Conservation (phyloP, 2,113 vertebrate genomes). For the Okapia johnstoni region DNA sequence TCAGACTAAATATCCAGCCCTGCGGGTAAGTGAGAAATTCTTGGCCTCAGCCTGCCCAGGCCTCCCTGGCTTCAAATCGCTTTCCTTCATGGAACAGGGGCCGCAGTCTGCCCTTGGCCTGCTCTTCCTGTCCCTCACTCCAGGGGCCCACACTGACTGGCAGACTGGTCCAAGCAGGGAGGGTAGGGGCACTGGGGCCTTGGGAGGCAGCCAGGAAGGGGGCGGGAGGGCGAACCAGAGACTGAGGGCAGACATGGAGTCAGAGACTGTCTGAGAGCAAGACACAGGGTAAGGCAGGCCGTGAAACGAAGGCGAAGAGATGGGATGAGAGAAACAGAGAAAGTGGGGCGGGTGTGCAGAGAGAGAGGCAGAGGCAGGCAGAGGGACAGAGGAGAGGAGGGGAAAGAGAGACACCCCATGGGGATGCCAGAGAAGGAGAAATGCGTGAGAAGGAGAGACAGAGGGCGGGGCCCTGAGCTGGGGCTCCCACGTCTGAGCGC, state of each 20-base stretch:
- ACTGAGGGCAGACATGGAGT: not conserved
- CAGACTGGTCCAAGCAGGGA: constrained; percentile 55
- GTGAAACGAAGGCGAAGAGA: not conserved
- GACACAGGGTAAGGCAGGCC: not conserved
- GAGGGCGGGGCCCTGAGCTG: not conserved
- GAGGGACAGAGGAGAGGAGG: not conserved
- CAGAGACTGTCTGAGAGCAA: constrained; percentile 37
- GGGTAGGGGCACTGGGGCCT: constrained; percentile 56
- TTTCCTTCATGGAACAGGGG: constrained; percentile 46
- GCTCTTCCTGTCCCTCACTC: constrained; percentile 61
- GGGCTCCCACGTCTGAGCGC: not conserved
- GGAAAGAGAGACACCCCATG: not conserved
- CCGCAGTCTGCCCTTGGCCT: constrained; percentile 58
- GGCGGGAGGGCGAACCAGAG: not conserved
- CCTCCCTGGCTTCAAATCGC: constrained; percentile 54
- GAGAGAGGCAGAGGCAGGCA: not conserved
- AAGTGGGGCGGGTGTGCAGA: not conserved
- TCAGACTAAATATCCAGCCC: constrained; percentile 72
- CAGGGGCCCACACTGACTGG: constrained; percentile 50
- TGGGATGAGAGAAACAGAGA: not conserved
- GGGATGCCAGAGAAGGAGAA: not conserved
- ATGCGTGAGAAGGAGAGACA: not conserved
- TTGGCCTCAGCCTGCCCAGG: constrained; percentile 55
- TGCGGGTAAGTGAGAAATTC: constrained; percentile 70
- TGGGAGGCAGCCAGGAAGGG: constrained; percentile 46